phyloP scores from a whole-genome alignment of 1,140 invertebrate species.

The Magallana angulata region DNA sequence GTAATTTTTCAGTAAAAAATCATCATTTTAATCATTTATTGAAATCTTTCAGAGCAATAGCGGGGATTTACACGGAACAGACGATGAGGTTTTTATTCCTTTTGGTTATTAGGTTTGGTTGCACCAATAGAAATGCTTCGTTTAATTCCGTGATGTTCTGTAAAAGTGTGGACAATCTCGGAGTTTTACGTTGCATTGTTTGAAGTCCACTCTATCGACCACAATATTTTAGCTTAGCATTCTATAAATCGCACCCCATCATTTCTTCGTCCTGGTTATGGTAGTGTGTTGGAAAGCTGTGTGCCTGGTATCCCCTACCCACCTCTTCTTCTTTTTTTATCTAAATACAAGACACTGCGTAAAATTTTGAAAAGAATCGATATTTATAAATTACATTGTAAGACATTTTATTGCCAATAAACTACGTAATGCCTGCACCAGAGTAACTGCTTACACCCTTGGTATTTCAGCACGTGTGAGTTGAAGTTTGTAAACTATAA shows the following conservation, averaged over 20 bases:
- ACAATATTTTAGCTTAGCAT: neutral
- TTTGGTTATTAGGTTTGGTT: neutral
- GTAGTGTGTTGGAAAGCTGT: neutral
- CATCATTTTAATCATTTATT: neutral
- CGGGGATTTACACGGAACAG: neutral
- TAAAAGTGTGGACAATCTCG: neutral
- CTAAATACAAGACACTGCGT: too few species aligned
- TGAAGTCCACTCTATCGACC: too few species aligned
- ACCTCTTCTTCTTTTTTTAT: too few species aligned
- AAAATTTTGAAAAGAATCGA: too few species aligned
- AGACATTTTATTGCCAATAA: too few species aligned
- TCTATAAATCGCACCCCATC: neutral
- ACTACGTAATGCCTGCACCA: too few species aligned
- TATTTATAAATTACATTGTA: too few species aligned
- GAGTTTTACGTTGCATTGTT: neutral
- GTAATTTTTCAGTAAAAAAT: too few species aligned
- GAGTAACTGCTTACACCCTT: too few species aligned
- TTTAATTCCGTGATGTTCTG: neutral
- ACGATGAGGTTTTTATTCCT: neutral
- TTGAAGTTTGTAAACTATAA: too few species aligned
- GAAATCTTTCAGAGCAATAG: constrained; percentile 5
- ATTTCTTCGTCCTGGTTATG: neutral
- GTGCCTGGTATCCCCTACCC: neutral
- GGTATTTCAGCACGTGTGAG: too few species aligned
- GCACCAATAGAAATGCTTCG: constrained; percentile 3